A percentile compares a stretch with the other conserved stretches of the same genome.
phyloP scores from a whole-genome alignment of 23 tunicate species.

The Halocynthia roretzi region DNA sequence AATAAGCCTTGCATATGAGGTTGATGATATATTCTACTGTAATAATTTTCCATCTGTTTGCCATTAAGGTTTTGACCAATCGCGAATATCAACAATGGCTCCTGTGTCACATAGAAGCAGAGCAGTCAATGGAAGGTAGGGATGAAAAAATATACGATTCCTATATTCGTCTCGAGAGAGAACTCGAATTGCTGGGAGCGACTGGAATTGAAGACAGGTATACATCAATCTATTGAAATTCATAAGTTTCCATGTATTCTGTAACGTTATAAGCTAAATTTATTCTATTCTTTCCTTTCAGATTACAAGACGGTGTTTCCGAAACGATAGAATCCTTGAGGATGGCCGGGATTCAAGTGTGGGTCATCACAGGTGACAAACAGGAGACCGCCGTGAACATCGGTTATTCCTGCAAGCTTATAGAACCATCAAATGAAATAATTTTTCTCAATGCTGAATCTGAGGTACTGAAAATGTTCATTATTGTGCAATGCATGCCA shows the following conservation, averaged over 20 bases:
- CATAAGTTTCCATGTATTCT: too few species aligned
- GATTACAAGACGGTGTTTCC: slow-evolving; percentile 97
- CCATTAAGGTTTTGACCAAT: slow-evolving; percentile 45
- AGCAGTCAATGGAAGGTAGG: slow-evolving; percentile 55
- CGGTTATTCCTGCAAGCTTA: slow-evolving; percentile 87
- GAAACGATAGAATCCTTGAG: slow-evolving; percentile 91
- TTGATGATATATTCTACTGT: background rate
- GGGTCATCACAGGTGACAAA: slow-evolving; percentile 99
- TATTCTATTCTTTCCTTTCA: background rate
- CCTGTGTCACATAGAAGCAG: slow-evolving; percentile 44
- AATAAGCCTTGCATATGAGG: too few species aligned
- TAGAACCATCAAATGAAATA: slow-evolving; percentile 74
- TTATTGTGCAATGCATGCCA: too few species aligned
- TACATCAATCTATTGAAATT: background rate
- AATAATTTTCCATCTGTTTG: background rate
- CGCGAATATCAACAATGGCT: slow-evolving; percentile 54
- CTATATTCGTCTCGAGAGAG: slow-evolving; percentile 54
- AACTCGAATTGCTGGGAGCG: slow-evolving; percentile 87
- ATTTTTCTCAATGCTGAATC: slow-evolving; percentile 67
- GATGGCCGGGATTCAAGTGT: slow-evolving; percentile 93
- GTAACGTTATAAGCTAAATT: background rate
- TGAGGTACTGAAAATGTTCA: slow-evolving; percentile 22
- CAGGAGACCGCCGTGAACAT: slow-evolving; percentile 96
- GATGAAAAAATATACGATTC: slow-evolving; percentile 53
- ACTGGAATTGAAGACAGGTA: slow-evolving; percentile 99